Evolutionary conservation across 2,888 invertebrate genomes (phyloP).

Genomic region (Micropterix aruncella): DNA sequence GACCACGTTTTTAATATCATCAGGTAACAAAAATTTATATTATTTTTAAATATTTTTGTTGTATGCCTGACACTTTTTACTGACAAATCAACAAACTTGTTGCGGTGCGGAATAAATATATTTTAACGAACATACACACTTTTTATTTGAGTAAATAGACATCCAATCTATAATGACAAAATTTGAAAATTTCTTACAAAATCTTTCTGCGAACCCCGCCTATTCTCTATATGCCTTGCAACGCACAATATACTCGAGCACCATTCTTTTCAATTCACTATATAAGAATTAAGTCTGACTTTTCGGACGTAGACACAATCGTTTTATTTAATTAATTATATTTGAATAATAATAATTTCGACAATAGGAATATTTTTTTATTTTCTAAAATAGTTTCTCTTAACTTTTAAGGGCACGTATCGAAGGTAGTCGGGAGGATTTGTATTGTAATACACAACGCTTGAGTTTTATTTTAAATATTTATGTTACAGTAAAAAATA

Average conservation of each 20-base stretch:
- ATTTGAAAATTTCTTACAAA: too few species aligned
- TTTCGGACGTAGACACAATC: background rate
- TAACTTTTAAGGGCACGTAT: background rate
- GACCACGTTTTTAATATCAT: slow-evolving; percentile 40
- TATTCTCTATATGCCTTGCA: background rate
- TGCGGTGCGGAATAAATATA: background rate
- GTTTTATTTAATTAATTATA: too few species aligned
- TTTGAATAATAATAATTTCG: background rate
- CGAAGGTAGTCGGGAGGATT: background rate
- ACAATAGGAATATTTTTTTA: background rate
- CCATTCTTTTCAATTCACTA: background rate
- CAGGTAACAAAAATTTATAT: slow-evolving; percentile 37
- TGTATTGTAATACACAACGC: background rate
- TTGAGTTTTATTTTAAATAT: background rate
- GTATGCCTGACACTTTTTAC: background rate
- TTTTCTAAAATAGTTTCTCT: background rate
- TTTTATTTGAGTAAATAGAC: background rate
- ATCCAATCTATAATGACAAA: background rate
- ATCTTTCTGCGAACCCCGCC: too few species aligned
- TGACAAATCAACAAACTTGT: background rate
- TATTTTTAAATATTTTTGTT: background rate
- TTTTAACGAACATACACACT: too few species aligned
- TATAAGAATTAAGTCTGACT: background rate
- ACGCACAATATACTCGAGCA: background rate
- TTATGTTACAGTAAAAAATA: background rate